Evolutionary conservation across 1,140 invertebrate species (phyloP).

Genomic region (Hylaeus anthracinus): DNA sequence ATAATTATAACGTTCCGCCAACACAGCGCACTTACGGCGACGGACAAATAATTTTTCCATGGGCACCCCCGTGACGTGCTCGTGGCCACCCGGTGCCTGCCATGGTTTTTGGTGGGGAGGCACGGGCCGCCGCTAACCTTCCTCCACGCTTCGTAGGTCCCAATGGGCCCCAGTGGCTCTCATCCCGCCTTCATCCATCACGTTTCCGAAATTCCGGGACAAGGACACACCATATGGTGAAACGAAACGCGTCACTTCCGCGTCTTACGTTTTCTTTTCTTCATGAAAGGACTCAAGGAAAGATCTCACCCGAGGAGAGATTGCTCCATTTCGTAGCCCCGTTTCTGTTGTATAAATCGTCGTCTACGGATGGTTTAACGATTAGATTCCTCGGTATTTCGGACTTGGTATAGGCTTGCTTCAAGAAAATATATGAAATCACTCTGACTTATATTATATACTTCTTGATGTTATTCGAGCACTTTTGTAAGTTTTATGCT

Average conservation of each 20-base stretch:
- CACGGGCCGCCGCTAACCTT: conserved; percentile 69
- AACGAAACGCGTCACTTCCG: conserved; percentile 38
- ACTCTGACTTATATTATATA: too few relatives aligned
- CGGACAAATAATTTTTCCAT: conserved; percentile 74
- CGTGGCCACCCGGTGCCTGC: conserved; percentile 73
- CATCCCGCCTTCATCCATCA: conserved; percentile 24
- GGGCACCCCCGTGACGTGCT: conserved; percentile 74
- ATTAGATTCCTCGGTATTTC: too few relatives aligned
- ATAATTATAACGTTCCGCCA: conserved; percentile 45
- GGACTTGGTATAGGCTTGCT: too few relatives aligned
- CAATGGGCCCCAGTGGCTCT: conserved; percentile 50
- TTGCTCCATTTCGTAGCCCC: not conserved
- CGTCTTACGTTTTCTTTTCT: not conserved
- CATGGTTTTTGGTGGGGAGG: conserved; percentile 70
- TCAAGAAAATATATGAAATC: too few relatives aligned
- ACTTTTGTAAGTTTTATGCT: too few relatives aligned
- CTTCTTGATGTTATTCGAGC: too few relatives aligned
- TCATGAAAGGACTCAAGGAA: not conserved
- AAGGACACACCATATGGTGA: conserved; percentile 48
- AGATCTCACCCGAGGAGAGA: too few relatives aligned
- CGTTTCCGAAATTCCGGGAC: conserved; percentile 34
- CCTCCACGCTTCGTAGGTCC: conserved; percentile 53
- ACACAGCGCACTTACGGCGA: conserved; percentile 38
- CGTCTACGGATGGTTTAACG: too few relatives aligned
- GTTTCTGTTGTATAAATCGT: not conserved